Conservation (phyloP, 2,113 vertebrate genomes). For the Anthoscopus minutus region DNA sequence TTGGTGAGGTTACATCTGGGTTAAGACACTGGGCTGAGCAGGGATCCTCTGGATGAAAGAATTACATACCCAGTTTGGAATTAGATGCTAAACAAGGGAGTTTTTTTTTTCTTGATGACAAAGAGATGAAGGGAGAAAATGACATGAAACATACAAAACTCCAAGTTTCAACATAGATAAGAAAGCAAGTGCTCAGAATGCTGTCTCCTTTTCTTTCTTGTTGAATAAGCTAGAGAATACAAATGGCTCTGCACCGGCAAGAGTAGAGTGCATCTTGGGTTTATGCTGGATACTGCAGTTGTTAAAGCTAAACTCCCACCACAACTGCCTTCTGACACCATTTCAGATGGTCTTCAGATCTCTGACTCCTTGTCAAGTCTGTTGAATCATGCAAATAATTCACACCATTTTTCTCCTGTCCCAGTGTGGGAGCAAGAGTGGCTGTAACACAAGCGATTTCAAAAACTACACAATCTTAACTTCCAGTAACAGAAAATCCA, state of each 20-base stretch:
- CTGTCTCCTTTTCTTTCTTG: background rate
- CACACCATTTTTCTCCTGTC: background rate
- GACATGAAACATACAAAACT: background rate
- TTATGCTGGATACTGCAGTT: background rate
- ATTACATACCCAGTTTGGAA: background rate
- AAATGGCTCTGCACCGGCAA: fast-evolving
- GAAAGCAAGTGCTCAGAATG: background rate
- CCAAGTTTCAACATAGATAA: background rate
- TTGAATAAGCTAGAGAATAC: background rate
- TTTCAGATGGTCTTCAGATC: background rate
- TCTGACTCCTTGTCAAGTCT: background rate
- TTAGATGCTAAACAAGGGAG: background rate
- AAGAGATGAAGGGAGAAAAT: background rate
- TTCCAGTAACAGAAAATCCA: background rate
- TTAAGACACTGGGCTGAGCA: background rate
- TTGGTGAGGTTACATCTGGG: background rate
- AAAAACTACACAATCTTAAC: background rate
- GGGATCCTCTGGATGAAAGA: background rate
- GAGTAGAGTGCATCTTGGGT: background rate
- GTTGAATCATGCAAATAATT: background rate
- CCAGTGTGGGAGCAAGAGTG: background rate
- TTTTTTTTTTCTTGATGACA: background rate
- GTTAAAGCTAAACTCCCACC: background rate
- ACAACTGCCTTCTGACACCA: background rate
- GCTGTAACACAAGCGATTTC: background rate